Conservation (phyloP, 1,140 invertebrate species). For the Eupeodes corollae region DNA sequence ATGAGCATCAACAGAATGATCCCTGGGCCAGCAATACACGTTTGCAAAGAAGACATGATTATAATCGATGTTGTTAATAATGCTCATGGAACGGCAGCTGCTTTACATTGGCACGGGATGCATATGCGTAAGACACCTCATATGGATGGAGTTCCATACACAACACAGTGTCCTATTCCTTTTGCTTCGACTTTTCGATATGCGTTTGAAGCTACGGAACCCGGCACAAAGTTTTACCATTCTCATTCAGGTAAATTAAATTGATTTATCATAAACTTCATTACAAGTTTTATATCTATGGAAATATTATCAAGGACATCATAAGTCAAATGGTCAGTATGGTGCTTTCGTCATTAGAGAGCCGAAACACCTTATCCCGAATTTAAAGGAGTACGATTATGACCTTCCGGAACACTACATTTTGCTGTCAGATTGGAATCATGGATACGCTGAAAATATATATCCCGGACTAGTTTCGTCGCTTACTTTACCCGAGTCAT, state of each 20-base stretch:
- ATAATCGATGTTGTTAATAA: slow-evolving; percentile 48
- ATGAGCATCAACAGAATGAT: slow-evolving; percentile 47
- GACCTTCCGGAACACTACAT: slow-evolving; percentile 33
- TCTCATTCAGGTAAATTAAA: slow-evolving; percentile 45
- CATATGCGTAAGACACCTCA: slow-evolving; percentile 39
- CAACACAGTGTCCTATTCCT: slow-evolving; percentile 56
- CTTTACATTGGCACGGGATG: slow-evolving; percentile 44
- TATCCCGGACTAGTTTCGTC: slow-evolving; percentile 19
- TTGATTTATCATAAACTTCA: neutral
- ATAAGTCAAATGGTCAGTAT: slow-evolving; percentile 40
- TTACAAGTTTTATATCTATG: slow-evolving; percentile 28
- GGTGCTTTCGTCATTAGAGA: slow-evolving; percentile 38
- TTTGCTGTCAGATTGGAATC: slow-evolving; percentile 35
- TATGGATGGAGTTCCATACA: slow-evolving; percentile 57
- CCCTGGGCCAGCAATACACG: slow-evolving; percentile 44
- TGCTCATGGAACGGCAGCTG: slow-evolving; percentile 39
- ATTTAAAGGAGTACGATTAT: slow-evolving; percentile 31
- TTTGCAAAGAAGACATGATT: slow-evolving; percentile 45
- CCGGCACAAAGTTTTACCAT: slow-evolving; percentile 48
- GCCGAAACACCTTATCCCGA: slow-evolving; percentile 20
- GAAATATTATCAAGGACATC: slow-evolving; percentile 37
- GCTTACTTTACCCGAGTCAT: slow-evolving; percentile 34
- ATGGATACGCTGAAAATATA: slow-evolving; percentile 20
- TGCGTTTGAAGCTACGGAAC: slow-evolving; percentile 38
- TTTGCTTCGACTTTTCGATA: slow-evolving; percentile 46